Percentiles rank a stretch among this genome's conserved stretches.
phyloP scores from a whole-genome alignment of 2,888 invertebrate species.

The Heterodera filipjevi region DNA sequence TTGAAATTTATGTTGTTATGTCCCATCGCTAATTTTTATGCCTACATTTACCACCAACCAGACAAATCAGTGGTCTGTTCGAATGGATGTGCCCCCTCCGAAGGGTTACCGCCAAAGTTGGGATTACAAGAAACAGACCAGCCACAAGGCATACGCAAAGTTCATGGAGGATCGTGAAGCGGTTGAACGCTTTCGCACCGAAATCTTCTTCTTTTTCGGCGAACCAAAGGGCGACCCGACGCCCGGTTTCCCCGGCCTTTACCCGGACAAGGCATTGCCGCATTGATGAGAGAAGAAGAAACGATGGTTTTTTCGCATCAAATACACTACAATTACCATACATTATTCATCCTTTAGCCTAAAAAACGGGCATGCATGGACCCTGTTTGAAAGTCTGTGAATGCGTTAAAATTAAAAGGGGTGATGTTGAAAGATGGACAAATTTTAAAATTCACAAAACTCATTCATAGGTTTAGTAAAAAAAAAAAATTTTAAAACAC shows the following conservation, averaged over 20 bases:
- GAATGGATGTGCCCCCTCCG: neutral
- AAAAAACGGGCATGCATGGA: too few relatives aligned
- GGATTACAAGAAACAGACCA: neutral
- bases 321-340: too few relatives aligned
- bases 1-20: neutral
- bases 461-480: too few relatives aligned
- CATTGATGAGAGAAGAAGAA: slow-evolving; percentile 8
- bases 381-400: too few relatives aligned
- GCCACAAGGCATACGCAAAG: neutral
- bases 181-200: neutral
- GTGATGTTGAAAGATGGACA: too few relatives aligned
- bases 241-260: neutral
- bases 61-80: neutral
- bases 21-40: neutral
- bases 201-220: neutral
- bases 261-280: slow-evolving; percentile 11
- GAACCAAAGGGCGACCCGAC: neutral
- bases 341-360: too few relatives aligned
- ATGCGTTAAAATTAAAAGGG: too few relatives aligned
- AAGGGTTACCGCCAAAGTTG: neutral
- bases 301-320: too few relatives aligned
- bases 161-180: slow-evolving; percentile 3
- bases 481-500: too few relatives aligned
- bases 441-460: too few relatives aligned
- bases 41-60: neutral